phyloP scores from a whole-genome alignment of 1,140 invertebrate genomes.

The Trichonephila clavata region DNA sequence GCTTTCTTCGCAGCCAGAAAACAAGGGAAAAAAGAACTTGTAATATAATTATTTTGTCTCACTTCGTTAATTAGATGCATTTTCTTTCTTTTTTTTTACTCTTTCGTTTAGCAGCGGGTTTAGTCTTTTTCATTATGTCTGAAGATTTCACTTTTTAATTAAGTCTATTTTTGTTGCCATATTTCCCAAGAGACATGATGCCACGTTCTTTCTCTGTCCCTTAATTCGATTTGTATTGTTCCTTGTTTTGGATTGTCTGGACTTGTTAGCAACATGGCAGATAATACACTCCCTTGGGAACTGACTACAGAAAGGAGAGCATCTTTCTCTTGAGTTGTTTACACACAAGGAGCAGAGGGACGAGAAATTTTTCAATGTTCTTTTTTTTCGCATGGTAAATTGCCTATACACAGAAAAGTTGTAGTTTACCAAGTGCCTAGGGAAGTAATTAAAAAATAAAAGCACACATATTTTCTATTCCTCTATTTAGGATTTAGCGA shows the following conservation, averaged over 20 bases:
- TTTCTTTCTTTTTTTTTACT: not conserved
- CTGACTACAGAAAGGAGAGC: no score
- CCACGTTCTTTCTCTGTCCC: not conserved
- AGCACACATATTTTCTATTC: no score
- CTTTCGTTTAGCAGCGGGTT: not conserved
- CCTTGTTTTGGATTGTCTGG: not conserved
- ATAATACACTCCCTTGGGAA: no score
- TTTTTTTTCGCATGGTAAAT: no score
- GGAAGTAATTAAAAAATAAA: no score
- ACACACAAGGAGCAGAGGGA: no score
- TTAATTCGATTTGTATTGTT: not conserved
- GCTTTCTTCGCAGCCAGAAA: not conserved
- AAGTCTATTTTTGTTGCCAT: not conserved
- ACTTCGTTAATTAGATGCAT: conserved; percentile 13
- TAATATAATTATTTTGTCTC: conserved; percentile 14
- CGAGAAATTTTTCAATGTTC: no score
- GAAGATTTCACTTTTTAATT: conserved; percentile 14
- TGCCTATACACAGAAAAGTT: no score
- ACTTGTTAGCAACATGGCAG: no score
- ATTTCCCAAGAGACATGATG: not conserved
- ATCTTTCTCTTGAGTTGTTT: no score
- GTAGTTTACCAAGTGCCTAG: no score
- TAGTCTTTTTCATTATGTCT: not conserved
- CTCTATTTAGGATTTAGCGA: no score
- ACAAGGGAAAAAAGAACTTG: not conserved